These are phyloP conservation scores for Sebastes matsubarae DNA, from an alignment of 2,797 vertebrate species.

Conservation along the genomic window DNA sequence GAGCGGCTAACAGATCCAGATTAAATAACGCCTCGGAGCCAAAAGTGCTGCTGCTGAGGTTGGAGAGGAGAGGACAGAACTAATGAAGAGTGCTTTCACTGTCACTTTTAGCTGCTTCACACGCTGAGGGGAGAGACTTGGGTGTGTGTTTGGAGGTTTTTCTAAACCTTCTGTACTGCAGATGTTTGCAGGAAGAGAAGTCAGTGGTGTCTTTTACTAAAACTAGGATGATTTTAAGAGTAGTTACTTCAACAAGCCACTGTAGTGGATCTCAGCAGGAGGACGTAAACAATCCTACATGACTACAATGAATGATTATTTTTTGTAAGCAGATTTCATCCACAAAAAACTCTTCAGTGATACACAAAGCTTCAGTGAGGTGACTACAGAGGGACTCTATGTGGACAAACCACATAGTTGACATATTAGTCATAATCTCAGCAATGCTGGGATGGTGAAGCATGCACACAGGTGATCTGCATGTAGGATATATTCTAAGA, in stretches of 20 bases:
- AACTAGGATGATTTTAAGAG: background rate
- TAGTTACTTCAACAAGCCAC: background rate
- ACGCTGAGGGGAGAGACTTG: background rate
- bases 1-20: constrained; percentile 50
- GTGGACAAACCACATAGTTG: constrained; percentile 23
- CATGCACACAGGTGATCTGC: background rate
- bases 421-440: constrained; percentile 32
- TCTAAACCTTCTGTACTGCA: background rate
- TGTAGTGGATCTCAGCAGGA: background rate
- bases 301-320: background rate
- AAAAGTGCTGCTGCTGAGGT: constrained; percentile 31
- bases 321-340: background rate
- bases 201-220: background rate
- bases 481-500: too few relatives aligned
- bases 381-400: background rate
- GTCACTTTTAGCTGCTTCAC: constrained; percentile 3
- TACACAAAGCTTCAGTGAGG: background rate
- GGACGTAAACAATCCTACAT: background rate
- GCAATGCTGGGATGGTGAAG: background rate
- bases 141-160: background rate
- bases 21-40: constrained; percentile 52
- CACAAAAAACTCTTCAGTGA: background rate
- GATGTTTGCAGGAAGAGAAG: background rate
- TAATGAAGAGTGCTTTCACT: constrained; percentile 49
- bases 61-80: constrained; percentile 8